Percentiles rank a stretch among this genome's conserved stretches.
phyloP scores from a whole-genome alignment of 2,888 invertebrate genomes.

The Celastrina argiolus region DNA sequence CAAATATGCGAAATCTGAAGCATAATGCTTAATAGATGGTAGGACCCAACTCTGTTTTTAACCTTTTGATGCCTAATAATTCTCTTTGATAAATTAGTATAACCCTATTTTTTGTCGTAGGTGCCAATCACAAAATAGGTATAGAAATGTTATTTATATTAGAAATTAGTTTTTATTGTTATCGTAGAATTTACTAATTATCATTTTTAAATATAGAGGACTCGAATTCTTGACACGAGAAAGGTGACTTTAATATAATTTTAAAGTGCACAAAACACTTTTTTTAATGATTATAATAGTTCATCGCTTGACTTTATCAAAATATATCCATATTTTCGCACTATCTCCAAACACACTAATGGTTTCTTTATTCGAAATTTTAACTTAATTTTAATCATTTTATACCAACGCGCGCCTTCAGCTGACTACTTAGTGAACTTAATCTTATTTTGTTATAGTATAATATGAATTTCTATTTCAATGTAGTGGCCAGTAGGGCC shows the following conservation, averaged over 20 bases:
- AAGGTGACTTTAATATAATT: constrained; percentile 37
- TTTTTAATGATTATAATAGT: neutral
- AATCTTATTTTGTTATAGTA: neutral
- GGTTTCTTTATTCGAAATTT: neutral
- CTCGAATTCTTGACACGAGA: constrained; percentile 40
- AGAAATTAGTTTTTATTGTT: constrained; percentile 4
- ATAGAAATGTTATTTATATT: constrained; percentile 2
- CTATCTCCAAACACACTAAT: neutral
- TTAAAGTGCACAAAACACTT: constrained; percentile 18
- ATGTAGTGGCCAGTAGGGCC: neutral
- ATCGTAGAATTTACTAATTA: constrained; percentile 27
- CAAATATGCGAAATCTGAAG: too few species aligned
- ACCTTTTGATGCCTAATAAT: too few species aligned
- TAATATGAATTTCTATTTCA: neutral
- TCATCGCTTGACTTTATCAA: neutral
- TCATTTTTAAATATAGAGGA: constrained; percentile 39
- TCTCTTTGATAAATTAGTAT: neutral
- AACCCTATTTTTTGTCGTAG: neutral
- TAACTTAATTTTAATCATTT: neutral
- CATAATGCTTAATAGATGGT: too few species aligned
- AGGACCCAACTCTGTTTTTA: too few species aligned
- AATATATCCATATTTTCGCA: neutral
- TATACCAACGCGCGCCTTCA: neutral
- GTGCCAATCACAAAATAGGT: constrained; percentile 5
- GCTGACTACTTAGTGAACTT: neutral